phyloP scores from a whole-genome alignment of 2,797 vertebrate genomes.

The Dicrostonyx torquatus region DNA sequence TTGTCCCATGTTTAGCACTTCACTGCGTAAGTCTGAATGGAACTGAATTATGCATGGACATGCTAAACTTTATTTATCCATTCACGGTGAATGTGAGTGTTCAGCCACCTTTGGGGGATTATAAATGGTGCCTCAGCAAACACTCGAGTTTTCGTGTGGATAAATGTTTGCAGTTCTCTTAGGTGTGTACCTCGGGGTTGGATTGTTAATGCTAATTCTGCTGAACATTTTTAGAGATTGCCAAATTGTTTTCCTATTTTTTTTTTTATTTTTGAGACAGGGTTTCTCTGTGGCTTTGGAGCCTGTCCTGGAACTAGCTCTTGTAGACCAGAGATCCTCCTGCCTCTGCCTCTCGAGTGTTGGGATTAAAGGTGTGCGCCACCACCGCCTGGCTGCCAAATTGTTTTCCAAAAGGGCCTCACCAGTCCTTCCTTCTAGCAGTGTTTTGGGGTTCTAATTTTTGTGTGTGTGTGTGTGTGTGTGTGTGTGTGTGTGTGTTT shows the following conservation, averaged over 20 bases:
- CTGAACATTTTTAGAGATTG: conserved; percentile 5
- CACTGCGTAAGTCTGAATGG: background rate
- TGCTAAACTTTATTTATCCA: background rate
- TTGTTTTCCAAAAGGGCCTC: conserved; percentile 17
- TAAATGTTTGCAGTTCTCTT: background rate
- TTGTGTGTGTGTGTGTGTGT: background rate
- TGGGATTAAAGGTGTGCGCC: no score
- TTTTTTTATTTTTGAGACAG: no score
- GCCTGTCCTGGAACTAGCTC: no score
- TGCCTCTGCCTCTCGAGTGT: no score
- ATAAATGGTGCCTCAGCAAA: conserved; percentile 1
- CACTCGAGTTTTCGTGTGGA: background rate
- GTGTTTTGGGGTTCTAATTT: background rate
- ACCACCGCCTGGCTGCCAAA: no score
- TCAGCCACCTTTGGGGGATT: background rate
- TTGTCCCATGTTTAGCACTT: background rate
- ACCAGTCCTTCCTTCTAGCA: background rate
- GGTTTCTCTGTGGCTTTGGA: no score
- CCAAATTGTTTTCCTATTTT: conserved; percentile 53
- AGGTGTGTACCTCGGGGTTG: background rate
- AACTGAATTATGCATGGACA: background rate
- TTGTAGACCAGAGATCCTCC: no score
- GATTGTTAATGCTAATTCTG: background rate
- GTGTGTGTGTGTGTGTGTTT: background rate
- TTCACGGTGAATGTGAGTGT: background rate